A percentile compares a stretch with the other conserved stretches of the same genome.
These are phyloP conservation scores for Anser cygnoides DNA, from an alignment of 2,113 vertebrate species.

Conservation along the genomic window DNA sequence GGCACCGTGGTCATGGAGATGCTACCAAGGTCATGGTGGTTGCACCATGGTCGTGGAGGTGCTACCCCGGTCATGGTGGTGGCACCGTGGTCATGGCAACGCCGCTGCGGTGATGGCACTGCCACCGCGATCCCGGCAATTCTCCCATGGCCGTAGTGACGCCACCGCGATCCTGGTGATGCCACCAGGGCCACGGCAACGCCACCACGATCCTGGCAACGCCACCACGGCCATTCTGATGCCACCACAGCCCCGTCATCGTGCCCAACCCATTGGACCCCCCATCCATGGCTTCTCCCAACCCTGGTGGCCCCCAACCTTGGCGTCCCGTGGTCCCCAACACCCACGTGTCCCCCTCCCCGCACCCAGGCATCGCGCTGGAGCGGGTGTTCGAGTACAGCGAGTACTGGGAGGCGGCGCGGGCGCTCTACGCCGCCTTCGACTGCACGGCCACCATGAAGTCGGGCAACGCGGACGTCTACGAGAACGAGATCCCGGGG, in stretches of 20 bases:
- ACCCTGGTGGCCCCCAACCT: background rate
- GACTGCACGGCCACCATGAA: constrained; percentile 99
- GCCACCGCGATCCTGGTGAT: accelerated
- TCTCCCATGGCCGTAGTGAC: background rate
- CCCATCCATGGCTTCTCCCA: background rate
- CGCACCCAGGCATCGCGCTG: constrained; percentile 82
- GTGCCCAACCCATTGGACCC: too few species aligned
- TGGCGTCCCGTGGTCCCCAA: too few species aligned
- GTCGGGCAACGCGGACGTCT: constrained; percentile 94
- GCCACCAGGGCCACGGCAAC: too few species aligned
- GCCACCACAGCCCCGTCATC: accelerated
- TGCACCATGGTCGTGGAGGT: too few species aligned
- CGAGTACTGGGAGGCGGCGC: constrained; percentile 94
- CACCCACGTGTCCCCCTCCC: background rate
- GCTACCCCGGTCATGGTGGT: too few species aligned
- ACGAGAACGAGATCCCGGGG: constrained; percentile 98
- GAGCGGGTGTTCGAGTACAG: constrained; percentile 95
- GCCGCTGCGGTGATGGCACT: too few species aligned
- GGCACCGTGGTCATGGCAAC: too few species aligned
- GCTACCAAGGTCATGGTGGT: too few species aligned
- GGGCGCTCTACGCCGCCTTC: constrained; percentile 91
- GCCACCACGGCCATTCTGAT: too few species aligned
- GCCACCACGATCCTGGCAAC: background rate
- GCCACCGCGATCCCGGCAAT: too few species aligned
- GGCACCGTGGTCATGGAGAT: too few species aligned